phyloP scores from a whole-genome alignment of 2,797 vertebrate species.

The Stomatorhinus walkeri region DNA sequence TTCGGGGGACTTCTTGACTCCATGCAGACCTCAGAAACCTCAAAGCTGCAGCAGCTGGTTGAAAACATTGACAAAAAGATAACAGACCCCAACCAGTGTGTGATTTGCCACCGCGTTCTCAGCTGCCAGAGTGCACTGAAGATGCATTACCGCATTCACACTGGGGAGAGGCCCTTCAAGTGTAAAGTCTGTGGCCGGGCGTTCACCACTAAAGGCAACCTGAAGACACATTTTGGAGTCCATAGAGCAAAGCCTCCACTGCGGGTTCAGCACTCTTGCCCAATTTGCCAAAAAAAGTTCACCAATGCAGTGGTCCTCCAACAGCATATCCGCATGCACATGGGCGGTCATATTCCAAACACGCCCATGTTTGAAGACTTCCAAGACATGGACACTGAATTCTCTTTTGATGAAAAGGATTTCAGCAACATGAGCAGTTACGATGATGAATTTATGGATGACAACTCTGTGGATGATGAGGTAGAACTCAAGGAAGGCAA shows the following conservation, averaged over 20 bases:
- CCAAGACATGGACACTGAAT: constrained; percentile 68
- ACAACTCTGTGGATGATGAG: constrained; percentile 82
- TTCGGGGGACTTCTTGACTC: constrained; percentile 71
- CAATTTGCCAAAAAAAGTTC: constrained; percentile 98
- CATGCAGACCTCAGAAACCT: constrained; percentile 89
- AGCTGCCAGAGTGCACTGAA: constrained; percentile 96
- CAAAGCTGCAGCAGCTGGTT: constrained; percentile 92
- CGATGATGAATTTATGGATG: constrained; percentile 72
- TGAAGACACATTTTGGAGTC: constrained; percentile 91
- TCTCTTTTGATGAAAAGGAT: constrained; percentile 65
- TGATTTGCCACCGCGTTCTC: constrained; percentile 89
- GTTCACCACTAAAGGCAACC: constrained; percentile 96
- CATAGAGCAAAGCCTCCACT: constrained; percentile 85
- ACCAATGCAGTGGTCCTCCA: constrained; percentile 92
- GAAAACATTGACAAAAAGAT: constrained; percentile 97
- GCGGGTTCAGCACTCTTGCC: constrained; percentile 89
- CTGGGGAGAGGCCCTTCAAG: constrained; percentile 91
- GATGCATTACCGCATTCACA: constrained; percentile 98
- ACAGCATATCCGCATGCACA: constrained; percentile 97
- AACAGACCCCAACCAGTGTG: constrained; percentile 83
- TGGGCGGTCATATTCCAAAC: constrained; percentile 86
- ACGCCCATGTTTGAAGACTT: constrained; percentile 61
- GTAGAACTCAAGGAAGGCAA: constrained; percentile 64
- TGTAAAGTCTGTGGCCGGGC: constrained; percentile 93
- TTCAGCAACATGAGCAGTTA: constrained; percentile 75